Evolutionary conservation across 2,113 vertebrate genomes (phyloP), one percentile per base, ranked within the genome.

Genomic region (Mirza zaza): DNA sequence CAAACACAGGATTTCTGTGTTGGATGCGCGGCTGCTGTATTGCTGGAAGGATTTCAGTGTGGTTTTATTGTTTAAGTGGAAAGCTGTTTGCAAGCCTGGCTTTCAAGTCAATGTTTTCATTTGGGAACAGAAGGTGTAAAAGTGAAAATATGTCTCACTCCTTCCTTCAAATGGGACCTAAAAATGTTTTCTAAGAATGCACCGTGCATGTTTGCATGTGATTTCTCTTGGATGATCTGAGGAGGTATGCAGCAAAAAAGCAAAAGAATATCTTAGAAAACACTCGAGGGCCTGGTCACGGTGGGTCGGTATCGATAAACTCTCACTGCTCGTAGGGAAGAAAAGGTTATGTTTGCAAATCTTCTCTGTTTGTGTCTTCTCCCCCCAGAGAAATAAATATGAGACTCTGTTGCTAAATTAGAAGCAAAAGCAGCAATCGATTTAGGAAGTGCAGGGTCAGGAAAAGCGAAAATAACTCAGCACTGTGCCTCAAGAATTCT

Each of bases 51-150:
- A 73, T 18, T 18, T 55, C 17, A 7, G 52, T 4, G 1, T 50
- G 0, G 75, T 93, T 92, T 76, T n/a, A 67, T 55, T 87, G 50
- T 88, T 65, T 12, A 87, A 84, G 82, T 2, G 18, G 45, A 65
- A 76, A 81, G 57, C 89, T 92, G 91, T 34, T 63, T 59, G 57
- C 42, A 63, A 75, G 79, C 76, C 91, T 86, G 87, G 73, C 57
- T 97, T 92, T 34, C 39, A 34, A 94, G 23, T 39, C 94, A 84
- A 48, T 90, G 92, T 97, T 98, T 97, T 94, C 95, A n/a, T 42
- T 52, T 29, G 79, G 79, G 77, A 95, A 57, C 91, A 93, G 96
- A 97, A 97, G 96, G 96, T 95, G 94, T 70, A 90, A 96, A 95
- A 75, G 76, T 57, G 93, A 96, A 95, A 98, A 94, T 95, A 90